Percentiles rank a stretch among this genome's conserved stretches.
These are phyloP conservation scores for Hormiphora californensis DNA, from an alignment of 37 sponge, comb jelly and placozoan genomes.

Conservation along the genomic window DNA sequence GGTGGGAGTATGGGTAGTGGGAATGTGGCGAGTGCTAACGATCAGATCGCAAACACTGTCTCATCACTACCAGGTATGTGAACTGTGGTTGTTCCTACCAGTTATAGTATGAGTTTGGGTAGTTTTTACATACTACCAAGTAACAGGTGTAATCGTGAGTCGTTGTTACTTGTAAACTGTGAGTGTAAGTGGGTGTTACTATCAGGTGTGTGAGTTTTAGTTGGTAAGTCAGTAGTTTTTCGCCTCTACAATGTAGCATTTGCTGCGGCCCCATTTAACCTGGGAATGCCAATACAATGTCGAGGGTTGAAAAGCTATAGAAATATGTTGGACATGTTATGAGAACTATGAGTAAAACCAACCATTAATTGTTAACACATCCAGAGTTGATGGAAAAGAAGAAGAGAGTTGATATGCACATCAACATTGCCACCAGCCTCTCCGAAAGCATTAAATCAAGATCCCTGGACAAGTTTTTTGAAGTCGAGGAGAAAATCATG, in stretches of 20 bases:
- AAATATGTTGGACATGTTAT: too few species aligned
- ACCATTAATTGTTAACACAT: too few species aligned
- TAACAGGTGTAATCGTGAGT: too few species aligned
- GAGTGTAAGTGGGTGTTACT: too few species aligned
- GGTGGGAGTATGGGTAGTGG: slow-evolving; percentile 57
- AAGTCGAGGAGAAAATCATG: slow-evolving; percentile 93
- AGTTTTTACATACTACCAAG: not conserved
- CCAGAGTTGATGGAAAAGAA: slow-evolving; percentile 94
- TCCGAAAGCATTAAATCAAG: slow-evolving; percentile 84
- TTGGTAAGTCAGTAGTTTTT: too few species aligned
- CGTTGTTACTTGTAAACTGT: too few species aligned
- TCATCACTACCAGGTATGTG: slow-evolving; percentile 37
- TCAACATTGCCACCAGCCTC: slow-evolving; percentile 91
- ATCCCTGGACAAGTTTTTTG: slow-evolving; percentile 87
- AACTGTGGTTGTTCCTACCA: not conserved
- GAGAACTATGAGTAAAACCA: too few species aligned
- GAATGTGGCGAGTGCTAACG: not conserved
- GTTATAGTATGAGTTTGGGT: not conserved
- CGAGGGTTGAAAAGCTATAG: too few species aligned
- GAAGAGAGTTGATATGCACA: slow-evolving; percentile 95
- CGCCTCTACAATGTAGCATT: too few species aligned
- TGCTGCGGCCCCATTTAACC: too few species aligned
- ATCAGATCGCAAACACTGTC: slow-evolving; percentile 51
- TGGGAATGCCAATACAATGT: too few species aligned
- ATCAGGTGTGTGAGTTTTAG: too few species aligned